Conservation (phyloP, 2,113 vertebrate genomes). For the Plectropomus leopardus region DNA sequence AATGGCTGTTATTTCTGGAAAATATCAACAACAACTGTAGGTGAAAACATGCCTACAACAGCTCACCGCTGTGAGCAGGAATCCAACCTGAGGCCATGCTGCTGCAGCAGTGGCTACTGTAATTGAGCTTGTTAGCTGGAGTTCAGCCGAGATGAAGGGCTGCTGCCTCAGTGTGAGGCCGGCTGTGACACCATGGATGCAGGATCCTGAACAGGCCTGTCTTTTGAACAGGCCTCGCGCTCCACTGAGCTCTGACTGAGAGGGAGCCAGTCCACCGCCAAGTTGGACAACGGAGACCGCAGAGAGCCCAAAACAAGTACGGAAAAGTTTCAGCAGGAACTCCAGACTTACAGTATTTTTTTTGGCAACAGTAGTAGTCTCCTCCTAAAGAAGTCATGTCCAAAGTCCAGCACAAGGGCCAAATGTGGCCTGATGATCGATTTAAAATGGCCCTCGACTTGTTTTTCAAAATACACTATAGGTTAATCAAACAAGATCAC, state of each 20-base stretch:
- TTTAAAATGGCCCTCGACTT: no score
- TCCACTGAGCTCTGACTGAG: constrained; percentile 35
- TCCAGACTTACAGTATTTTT: neutral
- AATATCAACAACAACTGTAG: neutral
- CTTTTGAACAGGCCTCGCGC: constrained; percentile 17
- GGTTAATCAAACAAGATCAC: no score
- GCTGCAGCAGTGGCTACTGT: constrained; percentile 12
- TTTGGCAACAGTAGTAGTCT: no score
- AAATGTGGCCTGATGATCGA: no score
- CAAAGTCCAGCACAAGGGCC: no score
- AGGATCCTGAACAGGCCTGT: constrained; percentile 11
- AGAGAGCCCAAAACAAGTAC: neutral
- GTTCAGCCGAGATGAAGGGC: constrained; percentile 30
- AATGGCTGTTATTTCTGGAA: no score
- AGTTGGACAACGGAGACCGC: neutral
- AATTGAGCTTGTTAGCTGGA: constrained; percentile 53
- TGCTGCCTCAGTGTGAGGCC: constrained; percentile 3
- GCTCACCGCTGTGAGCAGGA: neutral
- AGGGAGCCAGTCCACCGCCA: neutral
- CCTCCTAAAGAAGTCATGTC: neutral
- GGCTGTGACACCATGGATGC: constrained; percentile 9
- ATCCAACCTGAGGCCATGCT: constrained; percentile 24
- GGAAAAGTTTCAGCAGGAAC: constrained; percentile 11
- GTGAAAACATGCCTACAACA: neutral
- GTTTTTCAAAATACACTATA: no score